phyloP scores from a whole-genome alignment of 2,113 vertebrate genomes.

The Dromas ardeola region DNA sequence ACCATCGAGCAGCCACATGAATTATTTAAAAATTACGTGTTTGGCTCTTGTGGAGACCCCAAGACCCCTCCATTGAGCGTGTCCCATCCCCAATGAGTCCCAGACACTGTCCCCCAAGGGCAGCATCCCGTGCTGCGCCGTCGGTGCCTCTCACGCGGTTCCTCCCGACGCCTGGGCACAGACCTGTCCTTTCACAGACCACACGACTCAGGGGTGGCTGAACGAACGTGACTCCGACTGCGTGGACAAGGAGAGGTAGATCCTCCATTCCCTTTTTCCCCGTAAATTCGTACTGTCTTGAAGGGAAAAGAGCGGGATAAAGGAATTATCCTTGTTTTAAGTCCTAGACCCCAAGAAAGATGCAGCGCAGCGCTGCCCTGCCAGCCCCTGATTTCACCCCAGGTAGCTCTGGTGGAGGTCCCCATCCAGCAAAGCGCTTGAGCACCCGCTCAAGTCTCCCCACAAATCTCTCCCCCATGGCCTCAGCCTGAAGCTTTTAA shows the following conservation, averaged over 20 bases:
- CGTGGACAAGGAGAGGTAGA: neutral
- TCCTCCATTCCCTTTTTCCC: neutral
- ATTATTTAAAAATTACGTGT: neutral
- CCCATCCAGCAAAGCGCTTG: neutral
- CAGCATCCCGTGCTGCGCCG: fast-evolving
- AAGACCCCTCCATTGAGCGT: fast-evolving
- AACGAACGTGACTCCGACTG: fast-evolving
- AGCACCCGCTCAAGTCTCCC: neutral
- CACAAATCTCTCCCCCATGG: neutral
- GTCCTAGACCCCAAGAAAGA: neutral
- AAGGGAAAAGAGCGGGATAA: neutral
- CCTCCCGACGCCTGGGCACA: neutral
- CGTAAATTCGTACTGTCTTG: fast-evolving
- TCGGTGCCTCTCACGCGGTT: fast-evolving
- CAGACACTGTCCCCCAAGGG: fast-evolving
- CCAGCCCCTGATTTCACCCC: neutral
- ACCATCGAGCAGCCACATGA: fast-evolving
- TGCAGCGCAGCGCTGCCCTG: neutral
- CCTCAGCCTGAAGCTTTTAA: neutral
- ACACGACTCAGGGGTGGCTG: neutral
- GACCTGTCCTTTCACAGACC: neutral
- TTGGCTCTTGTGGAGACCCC: neutral
- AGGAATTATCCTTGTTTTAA: neutral
- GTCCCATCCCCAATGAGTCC: neutral
- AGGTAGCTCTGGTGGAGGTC: neutral